Base-by-base conservation (phyloP, 2,113 vertebrate species). In the Chloebia gouldiae region DNA sequence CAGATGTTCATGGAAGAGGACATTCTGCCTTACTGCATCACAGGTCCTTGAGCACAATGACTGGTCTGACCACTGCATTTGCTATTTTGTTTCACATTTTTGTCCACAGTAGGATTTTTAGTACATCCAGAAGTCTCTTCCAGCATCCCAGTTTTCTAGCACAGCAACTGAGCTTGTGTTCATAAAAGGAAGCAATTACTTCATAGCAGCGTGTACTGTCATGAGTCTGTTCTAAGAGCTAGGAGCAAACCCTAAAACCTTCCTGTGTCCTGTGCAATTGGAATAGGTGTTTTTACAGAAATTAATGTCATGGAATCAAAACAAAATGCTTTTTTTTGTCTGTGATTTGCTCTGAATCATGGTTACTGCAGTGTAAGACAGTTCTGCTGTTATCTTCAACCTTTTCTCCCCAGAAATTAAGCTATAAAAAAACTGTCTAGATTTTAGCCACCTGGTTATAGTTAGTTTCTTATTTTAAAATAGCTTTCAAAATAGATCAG, bases 381-480 rank as follows among this genome's bases (percentile, higher is more conserved):
- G 66, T 94, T 91, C 56, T 92, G 70, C 92, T 75, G 39, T 88
- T 92, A 89, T 91, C 82, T 84, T 88, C 65, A 57, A 76, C 60
- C 59, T 86, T 91, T 28, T 86, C 30, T 42, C 20, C 57, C 65
- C 22, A 92, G 45, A 96, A 93, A 79, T 90, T 71, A 93, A 76
- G 57, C 56, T 42, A 35, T 73, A 56, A 88, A 88, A 96, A 91
- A 86, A 19, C 69, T 96, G 78, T 90, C 97, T 97, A 88, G 84
- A 90, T 97, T 97, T 98, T 96, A 95, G 73, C 95, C 98, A 98
- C 98, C 97, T 98, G 98, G 97, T 98, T 98, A 96, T 97, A 90
- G 92, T 98, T 98, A 98, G 97, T 97, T 98, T 96, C 97, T 98
- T 97, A 98, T 97, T 98, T 98, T 98, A 96, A 98, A 98, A 98